Evolutionary conservation across 2,797 vertebrate genomes (phyloP).

Genomic region (Heliangelus exortis): DNA sequence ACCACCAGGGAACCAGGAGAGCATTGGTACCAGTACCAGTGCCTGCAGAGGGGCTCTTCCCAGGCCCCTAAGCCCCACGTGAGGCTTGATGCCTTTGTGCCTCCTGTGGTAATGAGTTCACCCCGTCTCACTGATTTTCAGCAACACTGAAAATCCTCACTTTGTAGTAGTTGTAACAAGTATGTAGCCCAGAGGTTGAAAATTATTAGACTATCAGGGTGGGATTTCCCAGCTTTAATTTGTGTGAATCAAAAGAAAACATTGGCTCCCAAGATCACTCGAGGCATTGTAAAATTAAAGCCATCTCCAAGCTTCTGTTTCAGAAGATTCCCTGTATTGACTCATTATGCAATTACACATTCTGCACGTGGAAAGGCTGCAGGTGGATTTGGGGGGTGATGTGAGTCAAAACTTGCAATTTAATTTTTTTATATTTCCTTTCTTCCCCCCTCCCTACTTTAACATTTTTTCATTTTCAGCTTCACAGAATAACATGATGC

Average conservation of each 20-base stretch:
- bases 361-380: not conserved
- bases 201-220: not conserved
- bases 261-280: not conserved
- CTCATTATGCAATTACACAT: not conserved
- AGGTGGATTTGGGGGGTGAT: not conserved
- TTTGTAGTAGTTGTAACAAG: not conserved
- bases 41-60: not conserved
- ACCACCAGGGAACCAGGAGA: not conserved
- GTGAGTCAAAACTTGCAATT: not conserved
- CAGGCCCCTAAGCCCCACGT: not conserved
- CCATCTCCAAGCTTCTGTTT: not conserved
- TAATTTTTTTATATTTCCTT: not conserved
- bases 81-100: not conserved
- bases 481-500: not conserved
- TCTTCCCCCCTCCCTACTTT: not conserved
- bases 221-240: constrained; percentile 15
- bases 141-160: not conserved
- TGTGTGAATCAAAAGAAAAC: not conserved
- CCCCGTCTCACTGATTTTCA: not conserved
- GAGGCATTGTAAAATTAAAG: not conserved
- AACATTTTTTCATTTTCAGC: not conserved
- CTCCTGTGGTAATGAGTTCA: fast-evolving
- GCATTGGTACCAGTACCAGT: not conserved
- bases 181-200: not conserved
- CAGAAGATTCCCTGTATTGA: not conserved